phyloP scores from a whole-genome alignment of 1,140 invertebrate species.

The Cotesia glomerata region DNA sequence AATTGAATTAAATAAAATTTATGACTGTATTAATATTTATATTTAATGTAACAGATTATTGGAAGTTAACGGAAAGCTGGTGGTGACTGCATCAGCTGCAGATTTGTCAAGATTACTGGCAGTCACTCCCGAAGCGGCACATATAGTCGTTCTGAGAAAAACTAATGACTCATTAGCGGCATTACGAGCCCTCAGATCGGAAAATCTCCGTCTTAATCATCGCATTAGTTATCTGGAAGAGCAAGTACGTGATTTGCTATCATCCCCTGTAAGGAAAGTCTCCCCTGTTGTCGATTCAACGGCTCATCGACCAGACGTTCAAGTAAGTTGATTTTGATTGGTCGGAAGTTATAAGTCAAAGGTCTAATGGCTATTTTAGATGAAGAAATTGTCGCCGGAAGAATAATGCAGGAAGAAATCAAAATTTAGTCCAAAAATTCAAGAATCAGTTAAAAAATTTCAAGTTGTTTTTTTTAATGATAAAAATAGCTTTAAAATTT shows the following conservation, averaged over 20 bases:
- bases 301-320: constrained; percentile 47
- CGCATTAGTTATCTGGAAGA: constrained; percentile 89
- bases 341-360: no score
- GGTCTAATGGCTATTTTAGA: no score
- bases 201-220: constrained; percentile 84
- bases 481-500: no score
- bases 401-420: no score
- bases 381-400: no score
- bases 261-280: constrained; percentile 47
- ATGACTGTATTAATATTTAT: neutral
- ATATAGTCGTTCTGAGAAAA: constrained; percentile 61
- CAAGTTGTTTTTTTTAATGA: no score
- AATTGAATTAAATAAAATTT: neutral
- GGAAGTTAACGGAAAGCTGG: constrained; percentile 82
- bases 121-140: constrained; percentile 64
- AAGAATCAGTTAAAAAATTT: no score
- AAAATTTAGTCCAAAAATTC: no score
- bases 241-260: constrained; percentile 76
- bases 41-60: constrained; percentile 68
- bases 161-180: constrained; percentile 67
- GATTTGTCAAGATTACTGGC: constrained; percentile 72
- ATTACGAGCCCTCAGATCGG: constrained; percentile 70
- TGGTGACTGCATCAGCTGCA: constrained; percentile 72
- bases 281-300: neutral
- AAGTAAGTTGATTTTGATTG: constrained; percentile 35